A percentile compares a stretch with the other conserved stretches of the same genome.
Evolutionary conservation across 1,140 invertebrate species (phyloP).

Genomic region (Asobara japonica): DNA sequence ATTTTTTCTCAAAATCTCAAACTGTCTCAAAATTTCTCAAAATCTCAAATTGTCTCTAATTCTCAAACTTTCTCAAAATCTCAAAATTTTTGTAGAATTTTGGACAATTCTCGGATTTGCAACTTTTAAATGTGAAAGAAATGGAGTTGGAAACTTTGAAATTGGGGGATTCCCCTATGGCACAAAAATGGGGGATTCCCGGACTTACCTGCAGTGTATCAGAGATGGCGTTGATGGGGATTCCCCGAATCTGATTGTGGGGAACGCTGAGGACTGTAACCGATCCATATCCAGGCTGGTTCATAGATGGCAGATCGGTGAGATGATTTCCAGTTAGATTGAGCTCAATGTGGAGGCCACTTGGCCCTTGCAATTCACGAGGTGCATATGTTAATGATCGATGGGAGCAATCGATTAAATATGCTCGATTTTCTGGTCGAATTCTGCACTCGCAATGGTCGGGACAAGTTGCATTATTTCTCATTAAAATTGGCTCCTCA

Average conservation of each 20-base stretch:
- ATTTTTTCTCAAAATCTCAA: too few relatives aligned
- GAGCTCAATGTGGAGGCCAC: slow-evolving; percentile 59
- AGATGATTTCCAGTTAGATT: slow-evolving; percentile 67
- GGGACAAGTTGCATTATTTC: slow-evolving; percentile 55
- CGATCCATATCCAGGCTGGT: slow-evolving; percentile 54
- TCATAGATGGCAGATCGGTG: slow-evolving; percentile 51
- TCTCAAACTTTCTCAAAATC: too few relatives aligned
- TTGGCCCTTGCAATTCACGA: slow-evolving; percentile 42
- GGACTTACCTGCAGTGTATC: slow-evolving; percentile 51
- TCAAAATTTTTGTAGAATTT: too few relatives aligned
- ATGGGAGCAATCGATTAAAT: slow-evolving; percentile 69
- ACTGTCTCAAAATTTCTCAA: too few relatives aligned
- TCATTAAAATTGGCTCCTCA: slow-evolving; percentile 48
- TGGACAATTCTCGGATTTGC: too few relatives aligned
- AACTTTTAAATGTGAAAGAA: too few relatives aligned
- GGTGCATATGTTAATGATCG: slow-evolving; percentile 57
- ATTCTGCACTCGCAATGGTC: slow-evolving; percentile 63
- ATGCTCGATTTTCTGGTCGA: slow-evolving; percentile 57
- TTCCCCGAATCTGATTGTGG: slow-evolving; percentile 66
- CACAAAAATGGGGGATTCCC: too few relatives aligned
- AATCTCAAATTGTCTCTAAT: too few relatives aligned
- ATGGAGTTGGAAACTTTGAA: too few relatives aligned
- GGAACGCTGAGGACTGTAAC: slow-evolving; percentile 66
- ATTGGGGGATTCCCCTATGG: too few relatives aligned
- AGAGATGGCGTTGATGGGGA: slow-evolving; percentile 48